Evolutionary conservation across 2,888 invertebrate genomes (phyloP), one percentile per base, ranked within the genome.

Genomic region (Maniola hyperantus): DNA sequence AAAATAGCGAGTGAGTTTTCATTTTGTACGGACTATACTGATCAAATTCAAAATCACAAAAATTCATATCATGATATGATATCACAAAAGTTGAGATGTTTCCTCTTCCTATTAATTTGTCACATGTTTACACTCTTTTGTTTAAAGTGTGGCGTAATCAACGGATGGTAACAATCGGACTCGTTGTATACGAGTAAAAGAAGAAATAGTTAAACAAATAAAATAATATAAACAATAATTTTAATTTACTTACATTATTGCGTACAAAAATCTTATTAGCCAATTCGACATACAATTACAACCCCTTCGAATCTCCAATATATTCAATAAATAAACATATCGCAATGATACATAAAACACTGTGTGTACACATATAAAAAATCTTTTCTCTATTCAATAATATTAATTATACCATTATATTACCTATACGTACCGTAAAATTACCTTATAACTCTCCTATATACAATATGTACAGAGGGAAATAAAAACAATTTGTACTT

Each of bases 401-500:
- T 57, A 26, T 83, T 69, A 83, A 66, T 63, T 69, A 83, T 83
- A 83, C 82, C 83, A 80, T 83, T 84, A 87, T 84, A 88, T 82
- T 48, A 48, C 2, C 13, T 46, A 87, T 83, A 84, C 81, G 81
- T 79, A 81, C 80, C 82, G 81, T 82, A 80, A 26, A 26, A 78
- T 80, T 80, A 80, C 78, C 83, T 84, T 87, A 88, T 11, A 84
- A 84, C 78, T 81, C 82, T 83, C 80, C 79, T 92, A 93, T 92
- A 87, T 92, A 93, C 92, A 92, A 84, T 93, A 92, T 93, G 87
- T 92, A 92, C 92, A 93, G 78, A 83, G 85, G 87, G 85, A 85
- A 91, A 92, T 91, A 89, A 91, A 91, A 92, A 92, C 90, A 91
- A 91, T 93, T 93, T 93, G 93, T 93, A 93, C 93, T 93, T 90